Evolutionary conservation across 2,797 vertebrate genomes (phyloP).

Genomic region (Poecilia wingei): DNA sequence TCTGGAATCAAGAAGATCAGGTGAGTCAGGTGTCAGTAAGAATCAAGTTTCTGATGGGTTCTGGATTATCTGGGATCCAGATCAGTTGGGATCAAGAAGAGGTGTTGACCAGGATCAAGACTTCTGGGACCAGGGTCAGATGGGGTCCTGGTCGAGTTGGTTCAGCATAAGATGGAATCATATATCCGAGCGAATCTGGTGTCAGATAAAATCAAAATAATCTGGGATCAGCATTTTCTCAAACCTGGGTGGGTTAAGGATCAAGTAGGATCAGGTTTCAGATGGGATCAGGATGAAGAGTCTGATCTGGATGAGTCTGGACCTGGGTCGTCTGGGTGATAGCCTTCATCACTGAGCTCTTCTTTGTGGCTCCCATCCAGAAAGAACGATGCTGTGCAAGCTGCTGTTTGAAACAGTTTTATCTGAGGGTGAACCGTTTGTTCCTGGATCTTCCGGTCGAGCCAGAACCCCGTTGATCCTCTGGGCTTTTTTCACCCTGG

Average conservation of each 20-base stretch:
- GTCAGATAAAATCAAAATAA: background rate
- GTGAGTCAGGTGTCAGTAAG: background rate
- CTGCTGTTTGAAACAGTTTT: background rate
- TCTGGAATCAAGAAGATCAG: background rate
- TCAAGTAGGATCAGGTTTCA: background rate
- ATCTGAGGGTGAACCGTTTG: background rate
- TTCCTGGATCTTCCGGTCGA: background rate
- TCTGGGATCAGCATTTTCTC: background rate
- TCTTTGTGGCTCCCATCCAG: background rate
- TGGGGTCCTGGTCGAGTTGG: background rate
- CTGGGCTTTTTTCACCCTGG: background rate
- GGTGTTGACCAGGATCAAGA: background rate
- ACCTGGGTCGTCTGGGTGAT: background rate
- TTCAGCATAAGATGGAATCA: background rate
- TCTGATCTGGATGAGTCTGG: background rate
- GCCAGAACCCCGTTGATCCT: background rate
- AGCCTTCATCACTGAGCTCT: background rate
- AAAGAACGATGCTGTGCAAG: background rate
- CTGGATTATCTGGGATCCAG: background rate
- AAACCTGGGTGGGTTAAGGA: background rate
- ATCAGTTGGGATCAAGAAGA: background rate
- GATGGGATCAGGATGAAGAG: background rate
- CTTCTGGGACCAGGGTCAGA: background rate
- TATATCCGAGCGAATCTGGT: background rate
- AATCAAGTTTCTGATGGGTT: background rate